Percentiles rank a stretch among this genome's conserved stretches.
Evolutionary conservation across 1,140 invertebrate genomes (phyloP).

Genomic region (Periplaneta americana): DNA sequence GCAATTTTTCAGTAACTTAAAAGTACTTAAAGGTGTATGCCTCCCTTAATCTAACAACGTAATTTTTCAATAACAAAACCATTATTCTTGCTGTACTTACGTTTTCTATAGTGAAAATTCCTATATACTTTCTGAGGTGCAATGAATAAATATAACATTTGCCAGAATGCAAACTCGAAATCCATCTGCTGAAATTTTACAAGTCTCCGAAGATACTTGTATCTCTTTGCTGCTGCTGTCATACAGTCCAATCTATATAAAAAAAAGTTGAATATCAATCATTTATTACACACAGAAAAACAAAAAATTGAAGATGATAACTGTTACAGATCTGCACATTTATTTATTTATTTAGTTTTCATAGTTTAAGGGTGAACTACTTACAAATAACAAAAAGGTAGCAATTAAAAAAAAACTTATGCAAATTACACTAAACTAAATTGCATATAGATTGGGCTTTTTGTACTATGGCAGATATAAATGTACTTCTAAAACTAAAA

Average conservation of each 20-base stretch:
- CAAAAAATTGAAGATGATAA: neutral
- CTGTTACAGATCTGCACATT: neutral
- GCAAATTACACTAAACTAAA: too few species aligned
- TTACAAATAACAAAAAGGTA: too few species aligned
- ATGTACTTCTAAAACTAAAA: too few species aligned
- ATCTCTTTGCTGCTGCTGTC: constrained; percentile 84
- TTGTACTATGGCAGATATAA: too few species aligned
- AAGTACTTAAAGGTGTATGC: too few species aligned
- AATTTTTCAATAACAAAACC: neutral
- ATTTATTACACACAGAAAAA: neutral
- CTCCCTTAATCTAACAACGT: neutral
- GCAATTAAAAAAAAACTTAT: too few species aligned
- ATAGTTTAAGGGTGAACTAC: too few species aligned
- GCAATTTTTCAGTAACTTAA: neutral
- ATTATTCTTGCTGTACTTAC: constrained; percentile 43
- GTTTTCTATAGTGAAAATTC: constrained; percentile 98
- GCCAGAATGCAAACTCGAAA: constrained; percentile 98
- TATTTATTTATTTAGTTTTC: too few species aligned
- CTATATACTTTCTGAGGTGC: constrained; percentile 97
- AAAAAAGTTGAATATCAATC: constrained; percentile 8
- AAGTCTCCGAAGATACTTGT: constrained; percentile 86
- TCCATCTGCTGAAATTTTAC: constrained; percentile 98
- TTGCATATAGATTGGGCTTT: too few species aligned
- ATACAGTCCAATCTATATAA: constrained; percentile 58
- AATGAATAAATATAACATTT: constrained; percentile 95